phyloP scores from a whole-genome alignment of 2,797 vertebrate genomes.

The Periparus ater region DNA sequence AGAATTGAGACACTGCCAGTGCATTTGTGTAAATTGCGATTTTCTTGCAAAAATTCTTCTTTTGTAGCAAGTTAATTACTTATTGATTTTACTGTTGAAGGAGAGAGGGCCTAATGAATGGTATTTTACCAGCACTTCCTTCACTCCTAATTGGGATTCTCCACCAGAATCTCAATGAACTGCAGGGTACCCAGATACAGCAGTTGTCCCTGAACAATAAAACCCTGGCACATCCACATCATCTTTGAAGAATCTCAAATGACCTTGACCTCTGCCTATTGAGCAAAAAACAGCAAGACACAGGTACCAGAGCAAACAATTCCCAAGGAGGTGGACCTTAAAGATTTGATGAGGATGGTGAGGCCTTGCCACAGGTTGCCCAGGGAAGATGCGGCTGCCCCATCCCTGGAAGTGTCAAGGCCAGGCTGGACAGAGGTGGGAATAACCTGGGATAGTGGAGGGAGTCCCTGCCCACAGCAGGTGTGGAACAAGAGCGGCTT shows the following conservation, averaged over 20 bases:
- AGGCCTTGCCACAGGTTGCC: neutral
- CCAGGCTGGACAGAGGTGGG: neutral
- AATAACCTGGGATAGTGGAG: neutral
- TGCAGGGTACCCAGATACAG: fast-evolving
- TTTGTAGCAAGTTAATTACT: constrained; percentile 28
- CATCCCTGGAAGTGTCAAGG: neutral
- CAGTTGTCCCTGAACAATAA: neutral
- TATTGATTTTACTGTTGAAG: constrained; percentile 49
- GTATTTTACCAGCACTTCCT: neutral
- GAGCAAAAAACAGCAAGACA: constrained; percentile 68
- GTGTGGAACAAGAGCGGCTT: fast-evolving
- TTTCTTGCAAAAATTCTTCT: constrained; percentile 8
- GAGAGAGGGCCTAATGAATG: neutral
- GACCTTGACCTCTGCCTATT: constrained; percentile 61
- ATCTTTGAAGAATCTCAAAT: constrained; percentile 71
- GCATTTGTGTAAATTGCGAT: neutral
- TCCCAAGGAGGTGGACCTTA: too few relatives aligned
- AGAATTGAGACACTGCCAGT: neutral
- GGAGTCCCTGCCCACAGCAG: neutral
- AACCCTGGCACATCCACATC: neutral
- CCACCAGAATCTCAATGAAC: constrained; percentile 18
- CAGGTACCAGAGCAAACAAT: constrained; percentile 29
- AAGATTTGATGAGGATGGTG: neutral
- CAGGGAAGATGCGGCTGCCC: neutral
- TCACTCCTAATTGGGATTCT: constrained; percentile 7